Conservation (phyloP, 2,888 invertebrate species). For the Noctua fimbriata region DNA sequence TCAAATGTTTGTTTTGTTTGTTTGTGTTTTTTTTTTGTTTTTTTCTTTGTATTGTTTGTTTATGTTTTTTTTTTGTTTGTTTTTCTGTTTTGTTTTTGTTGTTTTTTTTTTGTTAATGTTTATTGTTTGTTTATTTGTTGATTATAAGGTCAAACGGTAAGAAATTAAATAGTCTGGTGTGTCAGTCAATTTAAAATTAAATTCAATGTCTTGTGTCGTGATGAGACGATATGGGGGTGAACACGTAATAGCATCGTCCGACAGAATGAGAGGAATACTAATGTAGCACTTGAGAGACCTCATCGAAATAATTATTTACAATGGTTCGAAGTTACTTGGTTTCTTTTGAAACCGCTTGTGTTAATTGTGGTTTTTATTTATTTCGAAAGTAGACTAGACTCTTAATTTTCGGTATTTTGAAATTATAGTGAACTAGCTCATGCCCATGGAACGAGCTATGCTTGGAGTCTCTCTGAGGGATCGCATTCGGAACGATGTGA, state of each 20-base stretch:
- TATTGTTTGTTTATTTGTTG: no score
- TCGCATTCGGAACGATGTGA: no score
- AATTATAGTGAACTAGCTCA: no score
- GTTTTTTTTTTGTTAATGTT: no score
- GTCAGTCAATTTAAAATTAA: slow-evolving; percentile 20
- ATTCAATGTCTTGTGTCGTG: slow-evolving; percentile 24
- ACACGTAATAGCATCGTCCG: slow-evolving; percentile 34
- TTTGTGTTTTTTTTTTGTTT: no score
- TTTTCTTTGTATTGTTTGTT: no score
- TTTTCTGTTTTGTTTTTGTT: no score
- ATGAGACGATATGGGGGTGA: slow-evolving; percentile 2
- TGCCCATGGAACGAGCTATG: no score
- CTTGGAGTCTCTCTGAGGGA: no score
- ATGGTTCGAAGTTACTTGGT: not conserved
- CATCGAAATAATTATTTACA: slow-evolving; percentile 2
- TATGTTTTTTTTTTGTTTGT: no score
- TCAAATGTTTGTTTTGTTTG: no score
- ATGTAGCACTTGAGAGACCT: slow-evolving; percentile 37
- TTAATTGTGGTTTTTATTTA: not conserved
- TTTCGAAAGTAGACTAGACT: not conserved
- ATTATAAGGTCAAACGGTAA: slow-evolving; percentile 5
- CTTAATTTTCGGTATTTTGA: no score
- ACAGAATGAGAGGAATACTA: slow-evolving; percentile 19
- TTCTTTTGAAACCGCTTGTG: not conserved
- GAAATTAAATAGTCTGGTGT: slow-evolving; percentile 11